Evolutionary conservation across 2,888 invertebrate species (phyloP), one percentile per base, ranked within the genome.

Genomic region (Ormyrus labotus): DNA sequence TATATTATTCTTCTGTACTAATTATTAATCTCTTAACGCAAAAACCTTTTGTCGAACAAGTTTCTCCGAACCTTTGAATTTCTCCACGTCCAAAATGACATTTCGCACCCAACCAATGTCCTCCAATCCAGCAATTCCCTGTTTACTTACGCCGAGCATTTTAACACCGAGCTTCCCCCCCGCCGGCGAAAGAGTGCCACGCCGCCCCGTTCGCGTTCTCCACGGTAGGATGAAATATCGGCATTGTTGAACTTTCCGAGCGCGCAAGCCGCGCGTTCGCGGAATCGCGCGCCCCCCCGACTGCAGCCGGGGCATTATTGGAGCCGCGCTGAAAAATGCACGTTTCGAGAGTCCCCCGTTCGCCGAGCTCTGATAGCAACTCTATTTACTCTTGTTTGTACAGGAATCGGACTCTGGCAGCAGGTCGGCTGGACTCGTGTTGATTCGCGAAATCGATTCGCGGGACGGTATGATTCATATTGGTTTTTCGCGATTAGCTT

Each of bases 131-230:
- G 48, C 58, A 11, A 13, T 45, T 58, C 5, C 19, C 47, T 75
- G 75, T 67, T 60, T 67, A 67, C 75, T 60, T 50, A 75, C 60
- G 53, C 13, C 75, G 45, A 73, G 55, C 50, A 53, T 45, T 75
- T 73, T 75, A 50, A 51, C 75, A 60, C 73, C 19, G 3, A 9
- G 48, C 10, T 1, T 19, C 19, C 19, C 19, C 19, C 50, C 10
- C 13, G 50, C 8, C 8, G 13, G 7, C 34, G n/a, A 64, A 51
- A 50, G 48, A 64, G 10, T 13, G 47, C 19, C 19, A 19, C 19
- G 1, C 19, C 19, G 47, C 34, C 34, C 19, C 19, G 19, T 19
- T 19, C 19, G 19, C 19, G 1, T 9, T n/a, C 6, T 19, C 19
- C 34, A 5, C 45, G 13, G 9, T 9, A 65, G 13, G 64, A 67